Evolutionary conservation across 2,797 vertebrate genomes (phyloP).

Genomic region (Rachycentron canadum): DNA sequence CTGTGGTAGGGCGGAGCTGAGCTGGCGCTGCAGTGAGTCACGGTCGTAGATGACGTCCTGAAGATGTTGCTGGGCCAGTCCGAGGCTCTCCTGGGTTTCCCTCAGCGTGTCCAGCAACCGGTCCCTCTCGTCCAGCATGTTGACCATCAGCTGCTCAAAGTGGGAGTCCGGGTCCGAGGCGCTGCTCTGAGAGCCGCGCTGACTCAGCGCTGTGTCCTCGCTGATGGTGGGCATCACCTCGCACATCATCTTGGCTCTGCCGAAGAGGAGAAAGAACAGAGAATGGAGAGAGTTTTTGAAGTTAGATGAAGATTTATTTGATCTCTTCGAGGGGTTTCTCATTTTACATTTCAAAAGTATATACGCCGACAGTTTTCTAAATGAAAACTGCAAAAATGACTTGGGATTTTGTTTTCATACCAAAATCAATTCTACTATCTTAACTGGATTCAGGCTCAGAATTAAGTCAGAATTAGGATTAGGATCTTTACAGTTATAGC

Average conservation of each 20-base stretch:
- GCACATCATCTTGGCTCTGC: slow-evolving; percentile 94
- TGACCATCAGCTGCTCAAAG: slow-evolving; percentile 99
- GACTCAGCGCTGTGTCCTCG: slow-evolving; percentile 97
- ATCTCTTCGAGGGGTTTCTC: background rate
- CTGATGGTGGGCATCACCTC: slow-evolving; percentile 99
- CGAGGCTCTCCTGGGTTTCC: slow-evolving; percentile 97
- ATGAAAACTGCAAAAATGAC: background rate
- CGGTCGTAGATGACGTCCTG: slow-evolving; percentile 98
- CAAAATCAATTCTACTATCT: background rate
- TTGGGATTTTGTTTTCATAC: background rate
- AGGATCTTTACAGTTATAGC: background rate
- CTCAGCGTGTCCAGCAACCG: slow-evolving; percentile 96
- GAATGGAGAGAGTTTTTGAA: background rate
- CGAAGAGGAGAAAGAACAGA: slow-evolving; percentile 20
- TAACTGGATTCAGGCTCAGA: background rate
- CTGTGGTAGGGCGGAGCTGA: slow-evolving; percentile 98
- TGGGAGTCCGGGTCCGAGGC: slow-evolving; percentile 97
- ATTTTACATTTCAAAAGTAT: background rate
- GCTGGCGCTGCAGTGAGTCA: slow-evolving; percentile 96
- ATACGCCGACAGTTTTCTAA: background rate
- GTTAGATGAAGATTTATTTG: background rate
- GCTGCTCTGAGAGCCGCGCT: slow-evolving; percentile 97
- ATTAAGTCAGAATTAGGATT: background rate
- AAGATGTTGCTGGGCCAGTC: slow-evolving; percentile 94
- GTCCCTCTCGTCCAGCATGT: slow-evolving; percentile 99